Evolutionary conservation across 1,140 invertebrate species (phyloP), one percentile per base, ranked within the genome.

Genomic region (Thalassaphorura encarpata): DNA sequence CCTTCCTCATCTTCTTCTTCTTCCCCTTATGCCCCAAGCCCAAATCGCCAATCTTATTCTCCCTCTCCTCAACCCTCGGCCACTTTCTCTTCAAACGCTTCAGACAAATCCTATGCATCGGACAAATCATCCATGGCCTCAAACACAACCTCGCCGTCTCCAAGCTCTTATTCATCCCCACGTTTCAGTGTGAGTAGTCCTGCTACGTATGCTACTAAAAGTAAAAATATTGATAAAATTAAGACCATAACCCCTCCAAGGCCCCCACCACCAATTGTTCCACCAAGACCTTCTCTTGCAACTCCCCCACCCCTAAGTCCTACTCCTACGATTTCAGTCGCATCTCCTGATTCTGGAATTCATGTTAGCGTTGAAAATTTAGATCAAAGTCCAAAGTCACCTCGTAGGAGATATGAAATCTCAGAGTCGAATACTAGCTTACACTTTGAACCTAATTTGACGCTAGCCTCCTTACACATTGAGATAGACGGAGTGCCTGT

Each of bases 201-300:
- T 36, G 11, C 33, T 11, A 36, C 33, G 11, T n/a, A 36, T 36
- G n/a, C 33, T 36, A 11, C 33, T 11, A 36, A n/a, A 36, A 36
- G 11, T 36, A 36, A 11, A 36, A n/a, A 11, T n/a, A 36, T 11
- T 11, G n/a, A 11, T 11, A 11, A 36, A 36, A 36, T 36, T 11
- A 36, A n/a, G n/a, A n/a, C 33, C 11, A 36, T 11, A 11, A n/a
- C 11, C 33, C n/a, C 33, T 13, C 53, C 31, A 29, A 29, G 42
- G 23, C 8, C 21, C 19, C 43, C 28, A 36, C 45, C 36, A 29
- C 36, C 42, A 40, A 15, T 19, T 6, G 52, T 54, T 48, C 54
- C 58, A 39, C 52, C 58, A 43, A 52, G n/a, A 36, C 33, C 33
- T 36, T 36, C 33, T n/a, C 33, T n/a, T 36, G 33, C n/a, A 11